These are phyloP conservation scores for Patella caerulea DNA, from an alignment of 2,888 invertebrate genomes.

Conservation along the genomic window DNA sequence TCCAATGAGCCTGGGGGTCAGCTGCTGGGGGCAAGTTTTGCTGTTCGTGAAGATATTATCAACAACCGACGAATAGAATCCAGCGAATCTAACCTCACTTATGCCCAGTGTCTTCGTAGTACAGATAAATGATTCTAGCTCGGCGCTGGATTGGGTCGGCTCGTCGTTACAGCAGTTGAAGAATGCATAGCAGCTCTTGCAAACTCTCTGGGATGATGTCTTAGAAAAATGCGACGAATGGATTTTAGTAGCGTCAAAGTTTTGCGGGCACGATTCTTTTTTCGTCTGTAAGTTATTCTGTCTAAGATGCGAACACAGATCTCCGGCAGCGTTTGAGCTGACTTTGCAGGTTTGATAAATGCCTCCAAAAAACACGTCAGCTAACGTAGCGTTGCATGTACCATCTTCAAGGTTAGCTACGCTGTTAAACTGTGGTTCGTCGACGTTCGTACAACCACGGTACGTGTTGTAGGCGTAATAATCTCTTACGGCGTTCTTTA, in stretches of 20 bases:
- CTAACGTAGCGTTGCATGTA: slow-evolving; percentile 45
- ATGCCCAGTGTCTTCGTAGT: neutral
- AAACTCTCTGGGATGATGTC: neutral
- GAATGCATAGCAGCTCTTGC: neutral
- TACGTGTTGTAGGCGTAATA: slow-evolving; percentile 61
- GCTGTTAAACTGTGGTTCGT: slow-evolving; percentile 55
- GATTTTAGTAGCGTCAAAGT: neutral
- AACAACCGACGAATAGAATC: neutral
- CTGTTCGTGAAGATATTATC: neutral
- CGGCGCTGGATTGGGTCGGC: neutral
- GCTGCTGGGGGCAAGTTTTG: neutral
- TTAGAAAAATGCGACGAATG: neutral
- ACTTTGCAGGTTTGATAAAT: slow-evolving; percentile 50
- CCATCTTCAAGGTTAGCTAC: slow-evolving; percentile 61
- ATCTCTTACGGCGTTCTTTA: slow-evolving; percentile 47
- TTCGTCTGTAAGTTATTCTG: neutral
- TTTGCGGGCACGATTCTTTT: neutral
- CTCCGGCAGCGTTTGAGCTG: slow-evolving; percentile 16
- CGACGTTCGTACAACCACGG: slow-evolving; percentile 54
- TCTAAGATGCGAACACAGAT: slow-evolving; percentile 15
- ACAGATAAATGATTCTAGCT: neutral
- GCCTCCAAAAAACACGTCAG: slow-evolving; percentile 61
- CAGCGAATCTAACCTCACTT: neutral
- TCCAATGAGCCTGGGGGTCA: neutral
- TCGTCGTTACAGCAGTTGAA: slow-evolving; percentile 2